These are phyloP conservation scores for Lucilia sericata DNA, from an alignment of 1,140 invertebrate species.

Conservation along the genomic window DNA sequence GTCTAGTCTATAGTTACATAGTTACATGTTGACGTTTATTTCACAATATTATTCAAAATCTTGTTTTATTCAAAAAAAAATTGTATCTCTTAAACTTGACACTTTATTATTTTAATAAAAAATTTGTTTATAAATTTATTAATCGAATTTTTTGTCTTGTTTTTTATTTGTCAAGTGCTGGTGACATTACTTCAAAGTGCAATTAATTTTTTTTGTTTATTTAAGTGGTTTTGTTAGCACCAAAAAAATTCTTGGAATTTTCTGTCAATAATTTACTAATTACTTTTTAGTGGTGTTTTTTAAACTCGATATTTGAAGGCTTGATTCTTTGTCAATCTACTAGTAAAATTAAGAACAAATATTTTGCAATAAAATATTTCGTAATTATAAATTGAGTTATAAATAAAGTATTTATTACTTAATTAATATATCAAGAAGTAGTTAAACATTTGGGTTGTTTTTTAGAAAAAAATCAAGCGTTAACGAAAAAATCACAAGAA, in stretches of 20 bases:
- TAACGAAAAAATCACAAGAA: too few relatives aligned
- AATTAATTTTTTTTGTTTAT: neutral
- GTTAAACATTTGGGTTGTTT: too few relatives aligned
- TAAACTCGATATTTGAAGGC: neutral
- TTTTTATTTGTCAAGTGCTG: neutral
- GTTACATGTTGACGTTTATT: too few relatives aligned
- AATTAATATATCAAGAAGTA: too few relatives aligned
- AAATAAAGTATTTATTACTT: too few relatives aligned
- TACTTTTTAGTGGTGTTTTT: too few relatives aligned
- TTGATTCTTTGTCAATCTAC: neutral
- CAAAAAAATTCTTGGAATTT: neutral
- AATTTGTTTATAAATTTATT: neutral
- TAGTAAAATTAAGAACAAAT: too few relatives aligned
- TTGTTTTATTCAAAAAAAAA: neutral
- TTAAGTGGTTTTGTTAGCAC: neutral
- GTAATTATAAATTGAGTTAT: too few relatives aligned
- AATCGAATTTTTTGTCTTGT: neutral
- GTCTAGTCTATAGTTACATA: too few relatives aligned
- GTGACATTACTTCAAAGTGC: neutral
- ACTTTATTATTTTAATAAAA: neutral
- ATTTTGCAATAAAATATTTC: too few relatives aligned
- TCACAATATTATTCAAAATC: too few relatives aligned
- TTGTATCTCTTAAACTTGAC: neutral
- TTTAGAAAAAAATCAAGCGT: too few relatives aligned
- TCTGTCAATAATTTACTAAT: neutral